Base-by-base conservation (phyloP, 2,888 invertebrate genomes). In the Papilio elwesi region DNA sequence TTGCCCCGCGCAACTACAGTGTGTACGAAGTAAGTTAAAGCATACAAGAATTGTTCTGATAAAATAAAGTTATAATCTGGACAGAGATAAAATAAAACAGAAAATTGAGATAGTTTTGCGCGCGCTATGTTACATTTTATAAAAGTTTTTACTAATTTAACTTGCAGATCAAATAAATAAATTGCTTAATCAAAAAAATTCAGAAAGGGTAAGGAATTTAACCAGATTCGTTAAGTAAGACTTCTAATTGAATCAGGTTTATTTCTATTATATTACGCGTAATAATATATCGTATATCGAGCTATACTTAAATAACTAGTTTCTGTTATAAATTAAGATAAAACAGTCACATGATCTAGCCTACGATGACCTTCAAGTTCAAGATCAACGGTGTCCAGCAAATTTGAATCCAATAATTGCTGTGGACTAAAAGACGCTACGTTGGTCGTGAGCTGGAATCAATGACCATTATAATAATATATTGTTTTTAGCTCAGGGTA, bases 1-100 rank as follows among this genome's bases (percentile, higher is more conserved):
- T 96, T 86, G 78, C 82, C 15, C 82, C 91, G 3, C 95, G 95
- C 74, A 78, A 85, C 62, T 95, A 96, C 76, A 89, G 82, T 36
- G 90, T 95, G 15, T 87, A 92, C 62, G 94, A 95, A 90, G 95
- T 95, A 87, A 87, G 75, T 78, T 36, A 36, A 74, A 13, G 9
- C 43, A 53, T 59, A 59, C 66, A 43, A 43, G 9, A 9, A 43
- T 9, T 43, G 43, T 26, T 26, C 1, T 2, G 26, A 26, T 26
- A 26, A 26, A 26, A 26, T 26, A 26, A 26, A 26, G 2, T 4
- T 26, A 26, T 26, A 26, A 26, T 2, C 26, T 26, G 1, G 1
- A 26, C 26, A 26, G 26, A 26, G 26, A 26, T 26, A 26, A 26
- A 26, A 26, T 26, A 26, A 4, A 26, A 1, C 26, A 26, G 26